Conservation (phyloP, 2,113 vertebrate genomes). For the Sinocyclocheilus grahami region DNA sequence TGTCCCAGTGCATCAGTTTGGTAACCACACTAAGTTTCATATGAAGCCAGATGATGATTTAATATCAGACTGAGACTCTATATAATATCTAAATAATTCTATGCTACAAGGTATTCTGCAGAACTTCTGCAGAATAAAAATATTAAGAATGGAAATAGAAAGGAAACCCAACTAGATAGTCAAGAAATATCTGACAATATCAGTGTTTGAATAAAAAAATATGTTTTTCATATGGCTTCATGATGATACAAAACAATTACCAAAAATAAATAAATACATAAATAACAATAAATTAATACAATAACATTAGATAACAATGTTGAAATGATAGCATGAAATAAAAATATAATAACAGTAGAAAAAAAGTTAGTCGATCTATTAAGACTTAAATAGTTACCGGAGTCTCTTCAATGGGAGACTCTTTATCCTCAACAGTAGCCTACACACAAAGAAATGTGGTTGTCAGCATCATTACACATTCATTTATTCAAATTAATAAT, state of each 20-base stretch:
- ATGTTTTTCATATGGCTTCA: constrained; percentile 24
- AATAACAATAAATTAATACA: background rate
- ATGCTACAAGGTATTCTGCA: background rate
- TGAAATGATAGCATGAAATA: background rate
- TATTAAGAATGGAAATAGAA: background rate
- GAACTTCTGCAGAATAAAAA: background rate
- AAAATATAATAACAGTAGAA: background rate
- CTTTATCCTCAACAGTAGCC: constrained; percentile 55
- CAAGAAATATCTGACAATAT: background rate
- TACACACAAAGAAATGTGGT: constrained; percentile 54
- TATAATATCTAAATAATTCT: background rate
- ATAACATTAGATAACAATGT: background rate
- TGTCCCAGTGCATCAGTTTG: background rate
- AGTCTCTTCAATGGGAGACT: constrained; percentile 62
- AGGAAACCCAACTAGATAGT: background rate
- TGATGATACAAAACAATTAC: constrained; percentile 27
- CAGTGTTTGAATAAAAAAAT: background rate
- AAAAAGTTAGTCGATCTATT: constrained; percentile 5
- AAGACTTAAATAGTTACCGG: constrained; percentile 58
- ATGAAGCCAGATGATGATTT: constrained; percentile 22
- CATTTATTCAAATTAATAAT: constrained; percentile 15
- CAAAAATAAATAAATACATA: constrained; percentile 8
- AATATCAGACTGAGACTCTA: background rate
- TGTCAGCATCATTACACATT: constrained; percentile 35
- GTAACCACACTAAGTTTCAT: background rate